These are phyloP conservation scores for Morbakka virulenta DNA, from an alignment of 30 jellyfish, hydroid and myxozoan genomes.

Conservation along the genomic window DNA sequence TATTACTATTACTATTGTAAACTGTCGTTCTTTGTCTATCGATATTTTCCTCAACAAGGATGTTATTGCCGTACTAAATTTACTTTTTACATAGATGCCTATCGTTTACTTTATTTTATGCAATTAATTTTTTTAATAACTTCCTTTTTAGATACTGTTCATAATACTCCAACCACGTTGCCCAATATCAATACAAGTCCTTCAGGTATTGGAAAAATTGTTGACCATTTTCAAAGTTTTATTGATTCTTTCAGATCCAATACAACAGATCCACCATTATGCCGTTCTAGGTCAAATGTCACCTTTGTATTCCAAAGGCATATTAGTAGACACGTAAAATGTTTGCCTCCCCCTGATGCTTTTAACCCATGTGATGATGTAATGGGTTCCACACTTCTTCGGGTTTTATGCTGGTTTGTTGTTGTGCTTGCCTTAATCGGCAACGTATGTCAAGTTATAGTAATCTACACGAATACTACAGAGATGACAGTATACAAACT, in stretches of 20 bases:
- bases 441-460: slow-evolving; percentile 61
- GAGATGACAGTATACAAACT: slow-evolving; percentile 83
- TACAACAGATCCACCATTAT: slow-evolving; percentile 47
- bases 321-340: slow-evolving; percentile 48
- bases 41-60: too few relatives aligned
- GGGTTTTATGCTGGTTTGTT: slow-evolving; percentile 83
- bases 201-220: too few relatives aligned
- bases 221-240: neutral
- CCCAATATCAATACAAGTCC: too few relatives aligned
- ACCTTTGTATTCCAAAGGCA: slow-evolving; percentile 19
- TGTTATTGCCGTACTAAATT: too few relatives aligned
- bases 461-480: slow-evolving; percentile 66
- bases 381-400: slow-evolving; percentile 77
- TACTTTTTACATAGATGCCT: too few relatives aligned
- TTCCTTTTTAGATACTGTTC: too few relatives aligned
- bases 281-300: slow-evolving; percentile 24
- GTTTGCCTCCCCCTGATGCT: slow-evolving; percentile 89
- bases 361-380: slow-evolving; percentile 96
- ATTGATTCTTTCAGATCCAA: neutral
- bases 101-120: too few relatives aligned
- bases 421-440: slow-evolving; percentile 79
- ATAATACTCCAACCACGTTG: too few relatives aligned
- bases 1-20: too few relatives aligned
- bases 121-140: too few relatives aligned
- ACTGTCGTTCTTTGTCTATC: too few relatives aligned